A percentile compares a stretch with the other conserved stretches of the same genome.
Evolutionary conservation across 2,888 invertebrate genomes (phyloP).

Genomic region (Ephialtes manifestator): DNA sequence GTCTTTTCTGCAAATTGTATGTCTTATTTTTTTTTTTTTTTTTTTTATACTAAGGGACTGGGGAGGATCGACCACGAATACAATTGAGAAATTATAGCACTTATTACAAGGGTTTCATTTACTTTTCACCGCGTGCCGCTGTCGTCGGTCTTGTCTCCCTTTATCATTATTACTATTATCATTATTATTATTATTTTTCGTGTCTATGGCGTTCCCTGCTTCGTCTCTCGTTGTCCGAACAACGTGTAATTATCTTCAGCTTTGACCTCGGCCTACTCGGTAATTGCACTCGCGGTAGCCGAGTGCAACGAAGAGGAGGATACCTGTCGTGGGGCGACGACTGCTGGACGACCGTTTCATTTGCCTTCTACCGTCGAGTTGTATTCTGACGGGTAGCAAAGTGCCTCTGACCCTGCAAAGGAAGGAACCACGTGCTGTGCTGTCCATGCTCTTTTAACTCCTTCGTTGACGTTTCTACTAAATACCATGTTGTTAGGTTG

Average conservation of each 20-base stretch:
- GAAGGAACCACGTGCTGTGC: background rate
- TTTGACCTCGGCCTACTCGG: constrained; percentile 54
- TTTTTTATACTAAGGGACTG: constrained; percentile 14
- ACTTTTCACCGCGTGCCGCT: constrained; percentile 36
- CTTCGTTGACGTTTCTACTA: background rate
- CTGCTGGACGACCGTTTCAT: constrained; percentile 14
- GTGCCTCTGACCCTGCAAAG: background rate
- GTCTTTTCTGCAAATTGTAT: constrained; percentile 30
- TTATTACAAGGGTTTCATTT: constrained; percentile 56
- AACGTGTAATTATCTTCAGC: constrained; percentile 58
- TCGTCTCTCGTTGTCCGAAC: constrained; percentile 10
- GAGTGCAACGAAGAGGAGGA: constrained; percentile 34
- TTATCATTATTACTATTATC: constrained; percentile 31
- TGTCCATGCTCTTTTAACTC: background rate
- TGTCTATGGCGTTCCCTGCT: background rate
- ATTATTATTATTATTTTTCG: constrained; percentile 7
- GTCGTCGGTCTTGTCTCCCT: constrained; percentile 12
- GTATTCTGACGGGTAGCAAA: background rate
- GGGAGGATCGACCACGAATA: constrained; percentile 40
- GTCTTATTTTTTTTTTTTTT: constrained; percentile 4
- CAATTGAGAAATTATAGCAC: constrained; percentile 66
- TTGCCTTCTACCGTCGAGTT: background rate
- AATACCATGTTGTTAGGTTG: too few relatives aligned
- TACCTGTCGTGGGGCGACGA: constrained; percentile 26
- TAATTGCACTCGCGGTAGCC: constrained; percentile 38